Conservation (phyloP, 2,797 vertebrate genomes). For the Margarornis squamiger region DNA sequence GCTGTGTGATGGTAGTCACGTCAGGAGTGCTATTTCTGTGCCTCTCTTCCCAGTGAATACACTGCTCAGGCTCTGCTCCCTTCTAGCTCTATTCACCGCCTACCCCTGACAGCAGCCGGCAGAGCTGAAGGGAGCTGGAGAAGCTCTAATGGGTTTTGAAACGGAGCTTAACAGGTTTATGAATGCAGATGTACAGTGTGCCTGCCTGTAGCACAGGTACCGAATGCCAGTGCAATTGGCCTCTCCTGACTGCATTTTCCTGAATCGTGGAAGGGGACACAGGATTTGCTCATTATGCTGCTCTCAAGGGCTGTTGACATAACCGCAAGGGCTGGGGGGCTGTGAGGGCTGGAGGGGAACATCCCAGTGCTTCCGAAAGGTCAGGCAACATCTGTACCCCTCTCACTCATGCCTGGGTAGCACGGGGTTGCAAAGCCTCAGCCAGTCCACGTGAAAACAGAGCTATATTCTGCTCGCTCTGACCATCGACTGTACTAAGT, state of each 20-base stretch:
- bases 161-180: not conserved
- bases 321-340: not conserved
- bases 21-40: not conserved
- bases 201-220: not conserved
- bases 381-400: not conserved
- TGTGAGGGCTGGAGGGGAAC: not conserved
- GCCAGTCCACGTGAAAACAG: accelerated
- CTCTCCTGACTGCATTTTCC: not conserved
- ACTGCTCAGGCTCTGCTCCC: not conserved
- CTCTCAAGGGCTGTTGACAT: accelerated
- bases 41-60: not conserved
- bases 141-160: not conserved
- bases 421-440: not conserved
- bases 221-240: accelerated
- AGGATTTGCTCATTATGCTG: not conserved
- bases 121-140: not conserved
- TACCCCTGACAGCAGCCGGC: not conserved
- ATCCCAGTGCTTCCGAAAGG: not conserved
- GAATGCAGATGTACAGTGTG: accelerated
- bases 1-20: not conserved
- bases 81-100: not conserved
- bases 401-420: not conserved
- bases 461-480: not conserved
- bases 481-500: accelerated
- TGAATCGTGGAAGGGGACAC: accelerated